phyloP scores from a whole-genome alignment of 2,888 invertebrate genomes.

The Agriopis marginaria region DNA sequence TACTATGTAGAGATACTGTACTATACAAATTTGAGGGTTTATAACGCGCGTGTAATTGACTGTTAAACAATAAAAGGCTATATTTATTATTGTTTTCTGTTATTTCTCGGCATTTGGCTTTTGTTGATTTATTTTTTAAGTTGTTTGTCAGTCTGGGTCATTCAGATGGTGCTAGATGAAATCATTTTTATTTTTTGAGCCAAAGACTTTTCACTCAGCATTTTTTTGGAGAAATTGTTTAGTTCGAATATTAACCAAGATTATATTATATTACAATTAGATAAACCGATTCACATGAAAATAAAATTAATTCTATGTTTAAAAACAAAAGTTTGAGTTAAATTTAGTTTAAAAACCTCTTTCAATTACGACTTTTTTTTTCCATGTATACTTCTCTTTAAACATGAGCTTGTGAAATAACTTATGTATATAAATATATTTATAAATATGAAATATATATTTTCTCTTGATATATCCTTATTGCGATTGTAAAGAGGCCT shows the following conservation, averaged over 20 bases:
- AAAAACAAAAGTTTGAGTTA: not conserved
- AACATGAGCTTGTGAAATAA: not conserved
- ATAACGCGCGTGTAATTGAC: slow-evolving; percentile 16
- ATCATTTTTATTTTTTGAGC: slow-evolving; percentile 73
- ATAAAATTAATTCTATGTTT: not conserved
- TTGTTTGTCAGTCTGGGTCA: slow-evolving; percentile 56
- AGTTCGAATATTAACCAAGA: not conserved
- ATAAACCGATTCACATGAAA: not conserved
- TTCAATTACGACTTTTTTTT: not conserved
- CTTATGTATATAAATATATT: slow-evolving; percentile 1
- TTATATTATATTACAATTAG: not conserved
- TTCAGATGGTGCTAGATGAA: slow-evolving; percentile 82
- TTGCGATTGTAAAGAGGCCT: slow-evolving; percentile 63
- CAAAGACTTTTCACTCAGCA: slow-evolving; percentile 73
- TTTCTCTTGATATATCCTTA: slow-evolving; percentile 5
- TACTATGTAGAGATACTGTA: too few relatives aligned
- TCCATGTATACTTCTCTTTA: not conserved
- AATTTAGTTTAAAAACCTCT: not conserved
- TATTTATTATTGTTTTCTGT: slow-evolving; percentile 30
- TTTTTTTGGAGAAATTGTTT: slow-evolving; percentile 27
- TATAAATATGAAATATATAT: slow-evolving; percentile 5
- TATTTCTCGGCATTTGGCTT: slow-evolving; percentile 54
- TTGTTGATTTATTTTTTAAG: slow-evolving; percentile 54
- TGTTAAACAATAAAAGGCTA: slow-evolving; percentile 27
- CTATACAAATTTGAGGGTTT: not conserved